Evolutionary conservation across 2,797 vertebrate species (phyloP), one percentile per base, ranked within the genome.

Genomic region (Gymnothorax reevesii): DNA sequence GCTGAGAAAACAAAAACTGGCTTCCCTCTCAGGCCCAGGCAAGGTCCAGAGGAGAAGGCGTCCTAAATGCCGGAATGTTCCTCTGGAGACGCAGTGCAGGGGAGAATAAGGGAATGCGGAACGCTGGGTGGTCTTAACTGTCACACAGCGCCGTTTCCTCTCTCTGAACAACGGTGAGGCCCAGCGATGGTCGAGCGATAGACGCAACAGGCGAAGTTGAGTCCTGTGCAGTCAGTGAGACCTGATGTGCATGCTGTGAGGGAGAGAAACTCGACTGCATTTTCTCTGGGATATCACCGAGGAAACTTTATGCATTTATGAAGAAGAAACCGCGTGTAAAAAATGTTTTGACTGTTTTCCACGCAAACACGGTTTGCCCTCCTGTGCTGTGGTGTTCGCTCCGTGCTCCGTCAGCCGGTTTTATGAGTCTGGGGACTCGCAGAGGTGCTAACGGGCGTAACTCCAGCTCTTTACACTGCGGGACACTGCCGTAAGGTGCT

Each of bases 231-330:
- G 20, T 13, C n/a, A 59, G 13, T 59, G 57, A 59, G 10, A 59
- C 33, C 33, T 42, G 33, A 42, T 42, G 33, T 42, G 2, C 33
- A 42, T 42, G 33, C 33, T 42, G 33, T 42, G 33, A 42, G 33
- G 33, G 33, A 2, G 2, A 42, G 33, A 42, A 42, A 42, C 33
- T 1, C 33, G 33, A 59, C 10, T 59, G 57, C 57, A 59, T 59
- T 59, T 59, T 4, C 13, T 59, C 52, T 57, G 57, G 57, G 60
- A 59, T 86, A 71, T 79, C 88, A 87, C 59, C 87, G 87, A 49
- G 73, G 83, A 89, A 85, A 85, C 83, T 80, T 10, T 86, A 33
- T 73, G 83, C 57, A 59, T 59, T 59, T 59, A 59, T 9, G 57
- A 59, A 59, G 57, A 59, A 59, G 9, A 77, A 89, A 83, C 8